Percentiles rank a stretch among this genome's conserved stretches.
Conservation (phyloP, 2,888 invertebrate species). For the Megastigmus dorsalis region DNA sequence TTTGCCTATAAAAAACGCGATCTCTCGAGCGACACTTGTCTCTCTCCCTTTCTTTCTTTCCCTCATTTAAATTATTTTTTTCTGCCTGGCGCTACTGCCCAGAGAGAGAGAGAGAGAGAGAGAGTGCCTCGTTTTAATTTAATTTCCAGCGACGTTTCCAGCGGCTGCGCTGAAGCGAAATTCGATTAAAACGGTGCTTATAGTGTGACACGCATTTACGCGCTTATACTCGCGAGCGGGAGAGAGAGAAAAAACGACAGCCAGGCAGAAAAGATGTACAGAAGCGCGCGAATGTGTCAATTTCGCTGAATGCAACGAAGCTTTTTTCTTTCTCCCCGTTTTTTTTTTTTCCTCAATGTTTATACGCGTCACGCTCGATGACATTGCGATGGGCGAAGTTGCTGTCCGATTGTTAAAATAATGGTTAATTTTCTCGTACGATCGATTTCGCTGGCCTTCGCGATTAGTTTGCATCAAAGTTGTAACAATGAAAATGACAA, state of each 20-base stretch:
- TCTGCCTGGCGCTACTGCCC: not conserved
- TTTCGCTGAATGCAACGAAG: not conserved
- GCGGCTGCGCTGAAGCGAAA: slow-evolving; percentile 58
- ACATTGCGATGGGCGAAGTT: not conserved
- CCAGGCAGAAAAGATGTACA: not conserved
- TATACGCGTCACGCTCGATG: not conserved
- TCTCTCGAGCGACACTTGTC: slow-evolving; percentile 15
- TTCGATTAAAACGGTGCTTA: slow-evolving; percentile 62
- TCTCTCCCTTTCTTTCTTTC: not conserved
- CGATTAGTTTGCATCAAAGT: too few species aligned
- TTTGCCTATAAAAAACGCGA: slow-evolving; percentile 30
- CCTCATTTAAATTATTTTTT: slow-evolving; percentile 1
- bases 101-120: too few species aligned
- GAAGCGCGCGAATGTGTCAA: slow-evolving; percentile 14
- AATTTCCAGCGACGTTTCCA: slow-evolving; percentile 25
- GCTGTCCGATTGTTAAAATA: too few species aligned
- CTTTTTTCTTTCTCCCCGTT: not conserved
- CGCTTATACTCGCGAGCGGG: too few species aligned
- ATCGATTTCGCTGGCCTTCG: too few species aligned
- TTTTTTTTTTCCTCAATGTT: not conserved
- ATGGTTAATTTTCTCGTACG: too few species aligned
- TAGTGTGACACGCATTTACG: not conserved
- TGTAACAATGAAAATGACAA: not conserved
- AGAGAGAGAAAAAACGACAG: too few species aligned
- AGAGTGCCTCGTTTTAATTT: slow-evolving; percentile 36